Percentiles rank a stretch among this genome's conserved stretches.
Conservation (phyloP, 64 coral and sea anemone genomes). For the Cladopsammia gracilis region DNA sequence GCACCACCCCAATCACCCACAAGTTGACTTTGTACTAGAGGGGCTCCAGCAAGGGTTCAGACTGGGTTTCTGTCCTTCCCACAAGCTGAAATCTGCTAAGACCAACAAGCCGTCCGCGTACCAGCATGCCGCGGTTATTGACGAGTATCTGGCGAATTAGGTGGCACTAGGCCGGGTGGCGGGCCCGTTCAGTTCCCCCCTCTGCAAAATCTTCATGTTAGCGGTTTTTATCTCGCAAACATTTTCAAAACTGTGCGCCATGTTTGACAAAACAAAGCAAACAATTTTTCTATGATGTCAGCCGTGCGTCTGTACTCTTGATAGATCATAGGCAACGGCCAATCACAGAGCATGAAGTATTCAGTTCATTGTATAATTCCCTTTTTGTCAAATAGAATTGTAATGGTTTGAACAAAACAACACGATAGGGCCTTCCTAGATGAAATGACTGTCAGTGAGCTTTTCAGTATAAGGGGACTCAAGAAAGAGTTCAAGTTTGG, state of each 20-base stretch:
- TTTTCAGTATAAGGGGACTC: slow-evolving; percentile 32
- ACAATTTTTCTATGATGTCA: no score
- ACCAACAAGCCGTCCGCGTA: not conserved
- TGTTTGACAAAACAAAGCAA: no score
- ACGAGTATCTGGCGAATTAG: not conserved
- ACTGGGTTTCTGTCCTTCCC: not conserved
- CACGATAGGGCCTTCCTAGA: slow-evolving; percentile 25
- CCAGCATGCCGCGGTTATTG: not conserved
- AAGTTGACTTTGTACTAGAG: not conserved
- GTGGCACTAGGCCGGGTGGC: no score
- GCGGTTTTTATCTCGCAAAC: no score
- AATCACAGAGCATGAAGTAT: no score
- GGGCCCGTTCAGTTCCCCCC: no score
- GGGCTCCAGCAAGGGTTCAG: not conserved
- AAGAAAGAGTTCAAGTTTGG: slow-evolving; percentile 50
- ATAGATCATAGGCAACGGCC: no score
- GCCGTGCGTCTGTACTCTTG: no score
- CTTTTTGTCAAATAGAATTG: not conserved
- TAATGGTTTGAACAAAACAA: slow-evolving; percentile 14
- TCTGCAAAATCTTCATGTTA: no score
- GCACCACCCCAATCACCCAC: not conserved
- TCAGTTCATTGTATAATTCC: no score
- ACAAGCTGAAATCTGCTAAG: not conserved
- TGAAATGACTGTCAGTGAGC: slow-evolving; percentile 11
- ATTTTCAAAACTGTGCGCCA: no score